Conservation (phyloP, 2,888 invertebrate genomes). For the Cantharis flavilabris region DNA sequence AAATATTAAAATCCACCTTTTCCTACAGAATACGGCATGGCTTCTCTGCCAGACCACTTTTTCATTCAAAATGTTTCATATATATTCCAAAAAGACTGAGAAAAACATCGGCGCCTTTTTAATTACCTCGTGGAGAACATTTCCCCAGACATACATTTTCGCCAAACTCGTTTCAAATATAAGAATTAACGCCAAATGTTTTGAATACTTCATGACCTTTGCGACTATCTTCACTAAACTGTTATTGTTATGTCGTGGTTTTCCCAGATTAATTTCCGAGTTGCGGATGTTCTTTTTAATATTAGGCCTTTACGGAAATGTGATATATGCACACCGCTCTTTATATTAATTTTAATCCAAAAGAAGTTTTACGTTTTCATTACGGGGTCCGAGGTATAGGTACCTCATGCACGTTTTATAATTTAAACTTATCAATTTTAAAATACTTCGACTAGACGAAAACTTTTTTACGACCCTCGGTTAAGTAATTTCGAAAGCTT, state of each 20-base stretch:
- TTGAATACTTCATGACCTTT: conserved; percentile 45
- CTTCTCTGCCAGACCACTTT: not conserved
- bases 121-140: conserved; percentile 46
- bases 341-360: not conserved
- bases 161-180: conserved; percentile 49
- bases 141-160: conserved; percentile 51
- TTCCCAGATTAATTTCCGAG: conserved; percentile 25
- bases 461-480: not conserved
- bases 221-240: conserved; percentile 27
- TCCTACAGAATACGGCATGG: not conserved
- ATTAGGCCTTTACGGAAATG: not conserved
- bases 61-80: not conserved
- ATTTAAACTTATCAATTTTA: not conserved
- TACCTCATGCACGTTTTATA: not conserved
- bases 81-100: conserved; percentile 22
- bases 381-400: not conserved
- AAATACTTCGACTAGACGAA: not conserved
- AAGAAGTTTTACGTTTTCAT: not conserved
- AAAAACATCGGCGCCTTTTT: conserved; percentile 43
- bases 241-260: conserved; percentile 31
- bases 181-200: conserved; percentile 47
- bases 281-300: conserved; percentile 3
- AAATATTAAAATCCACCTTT: conserved; percentile 40
- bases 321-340: not conserved
- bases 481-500: not conserved